A percentile compares a stretch with the other conserved stretches of the same genome.
Evolutionary conservation across 2,888 invertebrate genomes (phyloP).

Genomic region (Nephrotoma appendiculata): DNA sequence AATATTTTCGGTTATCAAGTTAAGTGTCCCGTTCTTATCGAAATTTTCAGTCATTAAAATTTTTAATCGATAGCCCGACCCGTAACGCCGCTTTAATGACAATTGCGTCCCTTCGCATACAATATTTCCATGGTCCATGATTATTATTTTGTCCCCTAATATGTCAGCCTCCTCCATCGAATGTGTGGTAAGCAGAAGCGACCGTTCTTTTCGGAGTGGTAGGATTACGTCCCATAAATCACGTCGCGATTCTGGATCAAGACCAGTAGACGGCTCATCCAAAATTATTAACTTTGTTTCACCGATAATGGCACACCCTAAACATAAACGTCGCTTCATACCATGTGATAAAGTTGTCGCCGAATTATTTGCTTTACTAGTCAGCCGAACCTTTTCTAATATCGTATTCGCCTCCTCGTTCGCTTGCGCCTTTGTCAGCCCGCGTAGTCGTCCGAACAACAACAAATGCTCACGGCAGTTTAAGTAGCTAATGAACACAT

Average conservation of each 20-base stretch:
- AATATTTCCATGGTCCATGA: constrained; percentile 59
- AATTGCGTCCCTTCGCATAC: constrained; percentile 70
- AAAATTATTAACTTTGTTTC: constrained; percentile 50
- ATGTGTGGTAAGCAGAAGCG: constrained; percentile 80
- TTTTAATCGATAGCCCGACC: constrained; percentile 32
- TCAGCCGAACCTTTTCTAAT: constrained; percentile 43
- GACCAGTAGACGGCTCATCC: constrained; percentile 82
- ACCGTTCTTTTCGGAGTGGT: constrained; percentile 49
- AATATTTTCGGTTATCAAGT: constrained; percentile 19
- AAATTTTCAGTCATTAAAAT: constrained; percentile 18
- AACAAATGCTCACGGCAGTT: constrained; percentile 70
- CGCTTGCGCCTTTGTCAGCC: constrained; percentile 34
- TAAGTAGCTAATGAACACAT: constrained; percentile 68
- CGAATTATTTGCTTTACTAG: constrained; percentile 43
- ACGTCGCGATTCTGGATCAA: constrained; percentile 78
- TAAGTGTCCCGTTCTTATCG: constrained; percentile 18
- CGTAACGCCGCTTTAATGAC: constrained; percentile 57
- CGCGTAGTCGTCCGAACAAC: constrained; percentile 69
- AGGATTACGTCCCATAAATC: constrained; percentile 78
- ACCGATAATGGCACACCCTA: constrained; percentile 75
- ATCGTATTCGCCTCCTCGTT: constrained; percentile 38
- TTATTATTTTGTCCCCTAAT: constrained; percentile 79
- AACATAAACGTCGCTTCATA: constrained; percentile 75
- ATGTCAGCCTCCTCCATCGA: constrained; percentile 94
- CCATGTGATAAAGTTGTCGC: constrained; percentile 72